Evolutionary conservation across 1,140 invertebrate genomes (phyloP), one percentile per base, ranked within the genome.

Genomic region (Caligus rogercresseyi): DNA sequence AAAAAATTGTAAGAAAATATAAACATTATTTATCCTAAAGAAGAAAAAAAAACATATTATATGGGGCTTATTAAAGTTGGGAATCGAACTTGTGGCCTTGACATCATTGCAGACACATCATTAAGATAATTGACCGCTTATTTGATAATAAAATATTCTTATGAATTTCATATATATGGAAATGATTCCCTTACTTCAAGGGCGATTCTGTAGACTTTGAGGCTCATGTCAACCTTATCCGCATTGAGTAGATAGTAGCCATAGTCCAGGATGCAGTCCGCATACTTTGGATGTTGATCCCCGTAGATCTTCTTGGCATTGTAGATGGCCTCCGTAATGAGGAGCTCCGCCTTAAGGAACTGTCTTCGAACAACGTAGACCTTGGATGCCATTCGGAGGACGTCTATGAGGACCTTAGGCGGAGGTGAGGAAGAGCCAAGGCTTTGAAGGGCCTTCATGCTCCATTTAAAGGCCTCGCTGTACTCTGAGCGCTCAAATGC

Each of bases 161-260:
- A 43, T 11, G n/a, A 43, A 43, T 11, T 43, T 43, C n/a, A 43
- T 11, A n/a, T 43, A n/a, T 43, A 43, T 43, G n/a, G 7, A 43
- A 43, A 43, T 43, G 7, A 43, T 11, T 43, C 31, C 31, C 59
- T 61, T 14, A 61, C 59, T 43, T 54, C 43, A 13, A 61, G 25
- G 7, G 59, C 59, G 71, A 84, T 83, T 77, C 86, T 81, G 71
- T 92, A 91, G 0, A 89, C 80, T 64, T 80, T 76, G 11, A 93
- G 85, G 69, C 86, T 86, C 68, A 87, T 82, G 24, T 77, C 74
- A 53, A 89, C 83, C 26, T 80, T 82, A 74, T 94, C 90, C n/a
- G 84, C 83, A 74, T 92, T 91, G 31, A 91, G 77, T 67, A 92
- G 75, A 71, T 87, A 92, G 76, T 87, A 92, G 56, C 86, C 89